A percentile compares a stretch with the other conserved stretches of the same genome.
Evolutionary conservation across 2,888 invertebrate genomes (phyloP).

Genomic region (Biston stratarius): DNA sequence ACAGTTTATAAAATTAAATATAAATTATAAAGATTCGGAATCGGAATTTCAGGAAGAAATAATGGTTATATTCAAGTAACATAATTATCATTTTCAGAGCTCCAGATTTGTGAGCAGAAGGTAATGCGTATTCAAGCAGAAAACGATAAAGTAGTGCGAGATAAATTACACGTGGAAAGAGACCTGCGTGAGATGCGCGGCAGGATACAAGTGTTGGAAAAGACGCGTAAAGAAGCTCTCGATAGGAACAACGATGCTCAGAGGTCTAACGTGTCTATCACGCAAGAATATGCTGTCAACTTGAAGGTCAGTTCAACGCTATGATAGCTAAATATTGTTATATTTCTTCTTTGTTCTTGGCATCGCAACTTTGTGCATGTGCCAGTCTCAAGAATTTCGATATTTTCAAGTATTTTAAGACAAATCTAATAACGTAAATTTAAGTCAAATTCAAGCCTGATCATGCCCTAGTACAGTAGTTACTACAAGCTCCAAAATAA

Average conservation of each 20-base stretch:
- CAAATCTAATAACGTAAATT: too few species aligned
- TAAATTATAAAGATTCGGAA: too few species aligned
- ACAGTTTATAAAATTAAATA: neutral
- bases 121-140: conserved; percentile 89
- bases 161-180: conserved; percentile 86
- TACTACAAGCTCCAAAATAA: too few species aligned
- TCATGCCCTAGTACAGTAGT: too few species aligned
- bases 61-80: too few species aligned
- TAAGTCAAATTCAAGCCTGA: too few species aligned
- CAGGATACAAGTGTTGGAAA: conserved; percentile 86
- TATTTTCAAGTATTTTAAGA: too few species aligned
- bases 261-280: conserved; percentile 85
- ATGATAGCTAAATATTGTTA: neutral
- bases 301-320: conserved; percentile 70
- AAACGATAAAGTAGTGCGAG: conserved; percentile 84
- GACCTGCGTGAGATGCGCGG: conserved; percentile 87
- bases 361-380: too few species aligned
- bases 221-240: conserved; percentile 87
- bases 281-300: conserved; percentile 82
- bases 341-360: neutral
- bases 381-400: too few species aligned
- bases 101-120: conserved; percentile 90
- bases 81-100: conserved; percentile 60
- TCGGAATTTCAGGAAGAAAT: too few species aligned
- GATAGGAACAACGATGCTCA: conserved; percentile 87